Percentiles rank a stretch among this genome's conserved stretches.
These are phyloP conservation scores for Onchidella celtica DNA, from an alignment of 2,888 invertebrate genomes.

Conservation along the genomic window DNA sequence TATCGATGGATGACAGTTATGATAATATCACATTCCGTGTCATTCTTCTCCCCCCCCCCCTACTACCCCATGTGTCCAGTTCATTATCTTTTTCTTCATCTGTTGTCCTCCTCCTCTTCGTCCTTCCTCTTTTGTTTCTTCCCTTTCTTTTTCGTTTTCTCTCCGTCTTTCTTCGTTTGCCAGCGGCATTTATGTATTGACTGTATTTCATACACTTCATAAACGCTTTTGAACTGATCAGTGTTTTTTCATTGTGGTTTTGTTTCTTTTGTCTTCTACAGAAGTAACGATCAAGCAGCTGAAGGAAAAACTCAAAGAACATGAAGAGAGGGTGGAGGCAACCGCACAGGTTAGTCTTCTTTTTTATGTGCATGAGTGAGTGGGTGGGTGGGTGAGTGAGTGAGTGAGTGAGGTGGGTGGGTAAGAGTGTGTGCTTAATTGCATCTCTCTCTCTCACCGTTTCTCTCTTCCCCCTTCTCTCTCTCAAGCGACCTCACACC, in stretches of 20 bases:
- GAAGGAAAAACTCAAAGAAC: slow-evolving; percentile 81
- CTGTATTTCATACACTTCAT: no score
- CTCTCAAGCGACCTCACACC: not conserved
- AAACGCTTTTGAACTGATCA: no score
- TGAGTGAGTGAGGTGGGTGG: no score
- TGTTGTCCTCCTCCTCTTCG: not conserved
- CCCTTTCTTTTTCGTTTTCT: not conserved
- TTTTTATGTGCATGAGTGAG: not conserved
- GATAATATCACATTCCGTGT: no score
- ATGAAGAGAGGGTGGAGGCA: slow-evolving; percentile 81
- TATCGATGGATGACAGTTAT: no score
- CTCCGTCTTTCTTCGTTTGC: no score
- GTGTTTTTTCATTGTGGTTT: not conserved
- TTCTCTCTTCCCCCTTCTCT: not conserved
- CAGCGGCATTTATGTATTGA: no score
- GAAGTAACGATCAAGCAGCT: slow-evolving; percentile 82
- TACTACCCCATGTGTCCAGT: no score
- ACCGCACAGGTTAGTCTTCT: slow-evolving; percentile 77
- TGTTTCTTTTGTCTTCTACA: slow-evolving; percentile 55
- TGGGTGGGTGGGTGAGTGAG: no score
- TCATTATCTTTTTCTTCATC: not conserved
- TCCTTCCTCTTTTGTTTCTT: not conserved
- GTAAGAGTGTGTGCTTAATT: not conserved
- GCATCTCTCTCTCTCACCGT: not conserved
- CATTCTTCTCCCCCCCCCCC: slow-evolving; percentile 19